Conservation (phyloP, 2,888 invertebrate genomes). For the Hypolimnas misippus region DNA sequence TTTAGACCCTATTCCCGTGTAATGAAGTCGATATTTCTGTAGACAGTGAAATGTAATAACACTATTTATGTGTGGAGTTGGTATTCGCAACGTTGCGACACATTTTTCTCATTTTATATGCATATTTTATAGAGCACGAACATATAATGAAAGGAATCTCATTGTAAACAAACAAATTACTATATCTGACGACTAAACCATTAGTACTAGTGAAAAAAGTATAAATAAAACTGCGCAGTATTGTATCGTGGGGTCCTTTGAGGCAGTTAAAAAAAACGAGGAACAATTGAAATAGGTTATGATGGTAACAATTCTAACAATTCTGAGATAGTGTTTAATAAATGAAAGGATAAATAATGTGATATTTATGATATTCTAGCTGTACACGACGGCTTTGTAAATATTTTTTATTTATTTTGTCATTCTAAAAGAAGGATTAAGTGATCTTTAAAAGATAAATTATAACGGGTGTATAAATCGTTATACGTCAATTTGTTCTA, state of each 20-base stretch:
- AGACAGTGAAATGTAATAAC: slow-evolving; percentile 32
- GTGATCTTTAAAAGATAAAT: background rate
- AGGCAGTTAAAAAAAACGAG: background rate
- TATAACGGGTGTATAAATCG: background rate
- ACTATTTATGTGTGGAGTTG: slow-evolving; percentile 37
- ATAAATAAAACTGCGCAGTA: slow-evolving; percentile 11
- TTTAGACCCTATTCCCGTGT: slow-evolving; percentile 42
- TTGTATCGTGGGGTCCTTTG: background rate
- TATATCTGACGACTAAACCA: slow-evolving; percentile 50
- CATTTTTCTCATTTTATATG: slow-evolving; percentile 81
- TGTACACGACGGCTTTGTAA: too few relatives aligned
- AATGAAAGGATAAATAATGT: background rate
- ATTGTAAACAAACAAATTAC: slow-evolving; percentile 72
- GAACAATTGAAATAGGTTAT: background rate
- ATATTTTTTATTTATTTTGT: slow-evolving; percentile 1
- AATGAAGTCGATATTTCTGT: slow-evolving; percentile 45
- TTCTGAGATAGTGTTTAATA: background rate
- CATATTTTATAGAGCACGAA: slow-evolving; percentile 79
- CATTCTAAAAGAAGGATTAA: background rate
- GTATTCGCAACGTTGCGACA: slow-evolving; percentile 69
- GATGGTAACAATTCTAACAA: background rate
- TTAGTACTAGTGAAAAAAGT: slow-evolving; percentile 3
- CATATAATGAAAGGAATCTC: slow-evolving; percentile 76
- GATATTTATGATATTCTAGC: too few relatives aligned
- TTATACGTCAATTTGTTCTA: background rate